Evolutionary conservation across 2,888 invertebrate genomes (phyloP), one percentile per base, ranked within the genome.

Genomic region (Hypolimnas misippus): DNA sequence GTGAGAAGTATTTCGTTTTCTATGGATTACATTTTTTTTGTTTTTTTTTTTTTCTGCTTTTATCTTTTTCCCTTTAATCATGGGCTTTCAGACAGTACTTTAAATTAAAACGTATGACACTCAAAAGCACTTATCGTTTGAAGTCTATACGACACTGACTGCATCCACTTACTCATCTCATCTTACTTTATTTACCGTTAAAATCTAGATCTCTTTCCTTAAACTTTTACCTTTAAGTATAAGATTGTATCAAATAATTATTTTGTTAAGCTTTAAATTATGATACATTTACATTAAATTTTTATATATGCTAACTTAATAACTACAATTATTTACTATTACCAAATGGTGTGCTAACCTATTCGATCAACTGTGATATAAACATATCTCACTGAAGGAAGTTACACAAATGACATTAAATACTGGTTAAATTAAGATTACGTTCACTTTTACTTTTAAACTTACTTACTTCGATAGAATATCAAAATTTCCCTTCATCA

Each of bases 101-200:
- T 51, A 33, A 42, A 50, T 16, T 57, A 12, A 63, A 60, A 56
- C 59, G 46, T 49, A 63, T 49, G 46, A 49, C 14, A 42, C 53
- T 65, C 40, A 52, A 56, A 62, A 59, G 31, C 51, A 59, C 53
- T 59, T 19, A 56, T 56, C 35, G 38, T 62, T 61, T 21, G 51
- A 31, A 51, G 52, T 50, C 35, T 44, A 57, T 25, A 14, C 14
- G 25, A 25, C 16, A 53, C 4, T 12, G 14, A 38, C 8, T 25
- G 12, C 53, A 17, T 17, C 8, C 12, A 12, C n/a, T n/a, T n/a
- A n/a, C n/a, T n/a, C 40, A 5, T 50, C 2, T 7, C 25, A 25
- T 25, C 6, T n/a, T 49, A 21, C 29, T 10, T 49, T 12, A 1
- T n/a, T n/a, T 38, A n/a, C 3, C 35, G n/a, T 38, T 3, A 38